phyloP scores from a whole-genome alignment of 2,113 vertebrate genomes.

The Enhydra lutris region DNA sequence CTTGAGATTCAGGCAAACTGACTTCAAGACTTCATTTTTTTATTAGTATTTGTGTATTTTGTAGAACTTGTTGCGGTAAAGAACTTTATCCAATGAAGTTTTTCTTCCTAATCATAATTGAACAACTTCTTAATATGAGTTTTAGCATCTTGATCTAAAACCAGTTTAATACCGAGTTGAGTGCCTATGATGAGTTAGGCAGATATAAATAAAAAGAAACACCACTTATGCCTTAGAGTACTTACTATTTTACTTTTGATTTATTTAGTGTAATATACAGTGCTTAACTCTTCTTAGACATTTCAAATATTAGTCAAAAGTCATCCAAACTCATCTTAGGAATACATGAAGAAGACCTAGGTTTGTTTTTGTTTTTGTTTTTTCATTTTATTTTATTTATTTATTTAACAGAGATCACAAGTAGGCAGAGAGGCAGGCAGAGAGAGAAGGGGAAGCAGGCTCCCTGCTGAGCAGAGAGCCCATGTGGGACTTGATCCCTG shows the following conservation, averaged over 20 bases:
- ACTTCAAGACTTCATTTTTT: background rate
- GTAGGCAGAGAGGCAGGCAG: too few species aligned
- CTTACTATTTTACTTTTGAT: background rate
- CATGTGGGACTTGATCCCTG: too few species aligned
- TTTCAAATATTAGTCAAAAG: background rate
- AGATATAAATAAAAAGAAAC: background rate
- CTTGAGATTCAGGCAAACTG: background rate
- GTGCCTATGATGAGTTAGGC: background rate
- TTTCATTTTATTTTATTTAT: too few species aligned
- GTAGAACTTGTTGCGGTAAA: background rate
- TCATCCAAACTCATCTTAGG: background rate
- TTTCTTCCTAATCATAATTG: background rate
- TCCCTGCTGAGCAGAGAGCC: too few species aligned
- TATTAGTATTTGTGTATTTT: constrained; percentile 5
- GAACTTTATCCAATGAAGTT: background rate
- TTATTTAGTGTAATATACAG: background rate
- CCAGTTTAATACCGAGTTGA: background rate
- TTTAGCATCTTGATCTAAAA: constrained; percentile 28
- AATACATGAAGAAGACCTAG: background rate
- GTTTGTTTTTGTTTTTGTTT: too few species aligned
- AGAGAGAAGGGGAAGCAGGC: too few species aligned
- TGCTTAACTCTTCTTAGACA: background rate
- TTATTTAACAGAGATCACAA: too few species aligned
- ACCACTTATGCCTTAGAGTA: background rate
- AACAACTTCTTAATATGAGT: background rate